These are phyloP conservation scores for Ips typographus DNA, from an alignment of 1,140 invertebrate genomes.

Conservation along the genomic window DNA sequence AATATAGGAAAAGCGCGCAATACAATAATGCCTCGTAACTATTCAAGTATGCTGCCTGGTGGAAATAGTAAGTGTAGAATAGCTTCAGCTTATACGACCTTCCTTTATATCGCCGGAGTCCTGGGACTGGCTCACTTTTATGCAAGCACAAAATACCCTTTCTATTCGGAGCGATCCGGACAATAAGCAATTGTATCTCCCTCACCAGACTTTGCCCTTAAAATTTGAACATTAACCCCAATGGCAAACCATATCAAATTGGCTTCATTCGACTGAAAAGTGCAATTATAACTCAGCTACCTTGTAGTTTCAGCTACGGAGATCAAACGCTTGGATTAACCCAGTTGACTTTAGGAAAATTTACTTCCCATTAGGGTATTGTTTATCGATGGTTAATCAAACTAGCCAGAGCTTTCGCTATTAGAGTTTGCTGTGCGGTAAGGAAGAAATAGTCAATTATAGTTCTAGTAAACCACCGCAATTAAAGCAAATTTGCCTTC, in stretches of 20 bases:
- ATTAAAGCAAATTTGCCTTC: not conserved
- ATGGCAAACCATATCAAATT: not conserved
- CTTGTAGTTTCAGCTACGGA: not conserved
- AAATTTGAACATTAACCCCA: slow-evolving; percentile 3
- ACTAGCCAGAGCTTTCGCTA: not conserved
- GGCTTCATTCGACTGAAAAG: not conserved
- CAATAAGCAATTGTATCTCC: slow-evolving; percentile 1
- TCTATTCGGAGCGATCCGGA: not conserved
- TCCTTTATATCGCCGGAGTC: not conserved
- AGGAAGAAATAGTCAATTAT: not conserved
- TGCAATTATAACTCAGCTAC: not conserved
- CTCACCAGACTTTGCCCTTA: not conserved
- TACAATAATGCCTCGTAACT: too few relatives aligned
- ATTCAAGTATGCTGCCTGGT: too few relatives aligned
- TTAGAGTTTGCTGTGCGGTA: not conserved
- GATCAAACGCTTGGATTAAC: too few relatives aligned
- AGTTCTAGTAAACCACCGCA: not conserved
- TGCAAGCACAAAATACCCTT: not conserved
- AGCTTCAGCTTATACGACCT: slow-evolving; percentile 2
- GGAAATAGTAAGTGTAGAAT: not conserved
- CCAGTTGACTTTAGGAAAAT: too few relatives aligned
- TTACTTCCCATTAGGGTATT: not conserved
- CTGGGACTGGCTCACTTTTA: slow-evolving; percentile 4
- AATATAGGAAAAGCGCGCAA: too few relatives aligned
- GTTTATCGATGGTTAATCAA: not conserved